Percentiles rank a stretch among this genome's conserved stretches.
Conservation (phyloP, 2,797 vertebrate species). For the Sebastes oblongus region DNA sequence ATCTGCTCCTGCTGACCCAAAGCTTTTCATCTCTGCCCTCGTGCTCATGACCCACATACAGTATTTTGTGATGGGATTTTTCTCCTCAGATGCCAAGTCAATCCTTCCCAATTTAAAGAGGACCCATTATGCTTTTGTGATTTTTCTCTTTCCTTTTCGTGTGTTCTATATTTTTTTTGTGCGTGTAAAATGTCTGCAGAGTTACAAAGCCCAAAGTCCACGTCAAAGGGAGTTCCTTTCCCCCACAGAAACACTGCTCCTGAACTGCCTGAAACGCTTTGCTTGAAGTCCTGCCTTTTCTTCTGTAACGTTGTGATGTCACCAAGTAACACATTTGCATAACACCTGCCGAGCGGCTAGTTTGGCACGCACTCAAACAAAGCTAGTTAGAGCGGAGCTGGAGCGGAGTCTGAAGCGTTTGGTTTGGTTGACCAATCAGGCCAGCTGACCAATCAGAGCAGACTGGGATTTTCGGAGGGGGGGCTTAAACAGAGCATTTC, state of each 20-base stretch:
- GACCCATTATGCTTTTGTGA: background rate
- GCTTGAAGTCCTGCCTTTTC: background rate
- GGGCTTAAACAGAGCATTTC: too few relatives aligned
- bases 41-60: background rate
- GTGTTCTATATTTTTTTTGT: background rate
- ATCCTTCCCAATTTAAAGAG: background rate
- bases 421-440: too few relatives aligned
- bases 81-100: background rate
- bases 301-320: background rate
- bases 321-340: background rate
- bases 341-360: background rate
- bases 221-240: background rate
- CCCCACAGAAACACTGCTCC: background rate
- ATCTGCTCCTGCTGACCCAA: background rate
- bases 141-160: background rate
- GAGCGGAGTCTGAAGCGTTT: too few relatives aligned
- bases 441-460: too few relatives aligned
- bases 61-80: background rate
- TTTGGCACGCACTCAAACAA: too few relatives aligned
- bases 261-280: background rate
- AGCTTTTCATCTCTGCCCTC: background rate
- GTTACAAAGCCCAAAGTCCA: too few relatives aligned
- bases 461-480: too few relatives aligned
- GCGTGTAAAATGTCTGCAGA: background rate
- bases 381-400: too few relatives aligned